Base-by-base conservation (phyloP, 2,113 vertebrate genomes). In the Ceyx cyanopectus region DNA sequence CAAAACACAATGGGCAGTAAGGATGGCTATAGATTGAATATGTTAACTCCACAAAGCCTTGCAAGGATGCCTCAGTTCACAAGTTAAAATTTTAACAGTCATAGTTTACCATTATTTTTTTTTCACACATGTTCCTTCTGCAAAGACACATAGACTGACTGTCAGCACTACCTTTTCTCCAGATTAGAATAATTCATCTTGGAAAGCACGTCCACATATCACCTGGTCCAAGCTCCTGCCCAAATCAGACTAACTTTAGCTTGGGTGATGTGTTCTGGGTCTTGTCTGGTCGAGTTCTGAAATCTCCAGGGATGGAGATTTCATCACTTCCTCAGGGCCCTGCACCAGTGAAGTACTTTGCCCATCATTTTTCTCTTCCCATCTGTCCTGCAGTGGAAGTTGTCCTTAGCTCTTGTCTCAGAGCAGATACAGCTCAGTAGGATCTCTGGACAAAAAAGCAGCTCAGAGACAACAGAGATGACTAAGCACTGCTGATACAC, bases 1-100 rank as follows among this genome's bases (percentile, higher is more conserved):
- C 0, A 1, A 81, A 89, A 67, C 13, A 2, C 2, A 68, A 11
- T 4, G 22, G 9, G 46, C 30, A 84, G n/a, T 7, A 32, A 0
- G 1, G 19, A 45, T 30, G 23, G 29, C 30, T 12, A 27, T 5
- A 81, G 26, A 66, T 1, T n/a, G 37, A 51, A 34, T 4, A 8
- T 12, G 22, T 58, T 43, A 65, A 50, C n/a, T 19, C 73, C 62
- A 51, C 23, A 69, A 73, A 77, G 15, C 14, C 22, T 87, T 56
- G 34, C 17, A 62, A 40, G n/a, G 65, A 53, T 6, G 32, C 18
- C 80, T 63, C 46, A 12, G 26, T 56, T 87, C 4, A 21, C 26
- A 88, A 72, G 19, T 30, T 65, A 69, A 61, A 73, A 34, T 60
- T 32, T 70, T 65, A 76, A 57, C 53, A 70, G 67, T 14, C 34